Evolutionary conservation across 53 echinoderm and acorn worm species (phyloP).

Genomic region (Temnopleurus reevesii): DNA sequence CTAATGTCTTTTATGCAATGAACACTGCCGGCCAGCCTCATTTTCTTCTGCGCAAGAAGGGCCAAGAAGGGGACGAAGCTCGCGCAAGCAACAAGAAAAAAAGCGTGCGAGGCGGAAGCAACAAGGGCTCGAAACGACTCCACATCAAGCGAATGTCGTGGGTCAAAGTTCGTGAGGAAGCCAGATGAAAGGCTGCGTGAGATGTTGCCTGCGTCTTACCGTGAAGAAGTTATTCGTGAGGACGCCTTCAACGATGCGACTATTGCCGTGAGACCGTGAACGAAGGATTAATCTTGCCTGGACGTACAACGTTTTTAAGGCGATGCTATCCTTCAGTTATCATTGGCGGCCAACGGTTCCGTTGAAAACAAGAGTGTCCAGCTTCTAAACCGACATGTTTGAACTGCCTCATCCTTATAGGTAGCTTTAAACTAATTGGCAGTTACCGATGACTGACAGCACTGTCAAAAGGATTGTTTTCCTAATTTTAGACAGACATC

Average conservation of each 20-base stretch:
- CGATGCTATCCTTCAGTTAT: neutral
- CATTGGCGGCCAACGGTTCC: neutral
- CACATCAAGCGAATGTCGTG: slow-evolving; percentile 60
- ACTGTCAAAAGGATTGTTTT: too few relatives aligned
- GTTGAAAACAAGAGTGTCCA: neutral
- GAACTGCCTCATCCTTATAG: too few relatives aligned
- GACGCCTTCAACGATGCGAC: neutral
- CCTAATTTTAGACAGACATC: neutral
- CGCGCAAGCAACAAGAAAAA: slow-evolving; percentile 31
- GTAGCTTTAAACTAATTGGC: too few relatives aligned
- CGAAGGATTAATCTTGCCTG: neutral
- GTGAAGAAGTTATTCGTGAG: neutral
- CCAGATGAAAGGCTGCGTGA: slow-evolving; percentile 33
- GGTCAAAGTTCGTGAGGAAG: slow-evolving; percentile 51
- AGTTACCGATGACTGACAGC: too few relatives aligned
- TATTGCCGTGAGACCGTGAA: neutral
- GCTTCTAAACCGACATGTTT: too few relatives aligned
- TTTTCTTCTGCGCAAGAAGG: slow-evolving; percentile 67
- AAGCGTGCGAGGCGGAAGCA: slow-evolving; percentile 33
- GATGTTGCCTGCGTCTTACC: neutral
- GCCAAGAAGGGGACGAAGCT: neutral
- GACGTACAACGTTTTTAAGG: neutral
- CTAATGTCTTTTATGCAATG: slow-evolving; percentile 98
- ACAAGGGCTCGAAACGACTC: slow-evolving; percentile 47
- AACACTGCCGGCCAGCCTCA: slow-evolving; percentile 70